Evolutionary conservation across 2,888 invertebrate genomes (phyloP), one percentile per base, ranked within the genome.

Genomic region (Imbricaverruca yamaguchii): DNA sequence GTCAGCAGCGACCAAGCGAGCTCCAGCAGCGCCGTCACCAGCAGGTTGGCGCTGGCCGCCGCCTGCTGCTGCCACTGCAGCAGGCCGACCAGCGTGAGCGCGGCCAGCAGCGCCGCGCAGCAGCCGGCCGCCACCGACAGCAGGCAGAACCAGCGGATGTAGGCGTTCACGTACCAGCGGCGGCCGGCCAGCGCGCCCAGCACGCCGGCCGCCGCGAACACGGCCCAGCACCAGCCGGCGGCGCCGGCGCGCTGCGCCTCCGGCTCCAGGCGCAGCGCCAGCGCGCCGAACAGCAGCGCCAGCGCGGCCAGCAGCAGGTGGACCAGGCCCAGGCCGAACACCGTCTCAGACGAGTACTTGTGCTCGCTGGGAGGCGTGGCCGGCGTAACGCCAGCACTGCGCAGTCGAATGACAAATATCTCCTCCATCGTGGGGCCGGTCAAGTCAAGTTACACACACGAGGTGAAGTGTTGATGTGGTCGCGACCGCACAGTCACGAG

Each of bases 371-470:
- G 92, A 84, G 91, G 91, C 63, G 90, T 85, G n/a, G 88, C 87
- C 82, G 90, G 88, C 1, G 90, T 89, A 84, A 91, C 90, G 3
- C 90, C 90, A 86, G 90, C 90, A 13, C 91, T 90, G 86, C 90
- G 90, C 85, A 91, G 91, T 88, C 91, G 91, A 83, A 92, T 90
- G 84, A 91, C 91, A 85, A 91, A 92, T 25, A 91, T 90, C 87
- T 91, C 91, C 88, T 92, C 91, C 91, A 91, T 91, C 15, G 81
- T 15, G 7, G 67, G 59, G 81, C 77, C 69, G 86, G 84, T 0
- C 89, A 88, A 83, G 88, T 90, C 84, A 87, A 88, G 23, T n/a
- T n/a, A n/a, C 39, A 39, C 39, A 39, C 39, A 39, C 39, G 4
- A 39, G 39, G 39, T 39, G 4, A 39, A 39, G 39, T 39, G 39